Conservation (phyloP, 2,797 vertebrate species). For the Anabacerthia variegaticeps region DNA sequence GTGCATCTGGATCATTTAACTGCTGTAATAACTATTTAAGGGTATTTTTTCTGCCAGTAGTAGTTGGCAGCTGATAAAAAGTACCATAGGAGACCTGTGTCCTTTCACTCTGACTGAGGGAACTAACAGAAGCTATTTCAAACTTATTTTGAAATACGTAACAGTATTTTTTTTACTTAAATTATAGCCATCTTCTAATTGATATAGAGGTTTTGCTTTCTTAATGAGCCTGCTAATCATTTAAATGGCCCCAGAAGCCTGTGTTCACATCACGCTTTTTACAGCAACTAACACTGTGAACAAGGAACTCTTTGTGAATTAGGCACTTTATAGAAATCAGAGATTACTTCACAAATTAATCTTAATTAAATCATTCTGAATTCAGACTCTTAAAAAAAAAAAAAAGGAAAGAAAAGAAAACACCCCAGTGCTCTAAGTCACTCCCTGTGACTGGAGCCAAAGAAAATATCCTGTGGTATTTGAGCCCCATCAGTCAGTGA, state of each 20-base stretch:
- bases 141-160: not conserved
- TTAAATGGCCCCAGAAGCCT: not conserved
- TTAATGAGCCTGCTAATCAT: not conserved
- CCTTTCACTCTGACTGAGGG: not conserved
- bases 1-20: not conserved
- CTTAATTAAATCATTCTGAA: constrained; percentile 40
- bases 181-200: not conserved
- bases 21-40: not conserved
- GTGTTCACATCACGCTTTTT: fast-evolving
- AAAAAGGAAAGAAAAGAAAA: not conserved
- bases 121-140: not conserved
- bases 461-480: not conserved
- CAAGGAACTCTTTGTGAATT: constrained; percentile 42
- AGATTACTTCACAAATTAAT: constrained; percentile 45
- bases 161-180: not conserved
- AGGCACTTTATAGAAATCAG: not conserved
- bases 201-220: not conserved
- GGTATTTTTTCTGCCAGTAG: not conserved
- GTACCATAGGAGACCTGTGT: not conserved
- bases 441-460: constrained; percentile 1
- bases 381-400: not conserved
- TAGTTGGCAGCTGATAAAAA: not conserved
- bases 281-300: not conserved
- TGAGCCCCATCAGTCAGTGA: not conserved
- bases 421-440: not conserved